Conservation (phyloP, 2,113 vertebrate genomes). For the Thymallus thymallus region DNA sequence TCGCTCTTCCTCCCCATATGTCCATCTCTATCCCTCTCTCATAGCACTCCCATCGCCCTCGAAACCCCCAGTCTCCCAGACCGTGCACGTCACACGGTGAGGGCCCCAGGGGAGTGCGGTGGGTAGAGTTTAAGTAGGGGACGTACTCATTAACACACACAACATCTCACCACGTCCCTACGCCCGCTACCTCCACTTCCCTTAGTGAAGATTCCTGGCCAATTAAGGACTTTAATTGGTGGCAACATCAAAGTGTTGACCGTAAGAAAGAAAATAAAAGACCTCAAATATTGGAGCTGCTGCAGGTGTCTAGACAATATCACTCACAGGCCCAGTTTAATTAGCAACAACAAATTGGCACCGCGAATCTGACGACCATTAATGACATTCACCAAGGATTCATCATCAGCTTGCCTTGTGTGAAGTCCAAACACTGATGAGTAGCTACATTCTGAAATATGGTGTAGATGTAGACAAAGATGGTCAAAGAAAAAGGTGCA, state of each 20-base stretch:
- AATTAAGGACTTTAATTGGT: conserved; percentile 36
- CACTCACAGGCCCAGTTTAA: conserved; percentile 14
- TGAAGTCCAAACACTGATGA: background rate
- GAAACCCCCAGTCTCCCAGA: background rate
- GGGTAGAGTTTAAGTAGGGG: background rate
- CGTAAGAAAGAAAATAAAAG: conserved; percentile 25
- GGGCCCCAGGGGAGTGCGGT: conserved; percentile 3
- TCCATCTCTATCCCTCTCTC: background rate
- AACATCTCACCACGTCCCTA: background rate
- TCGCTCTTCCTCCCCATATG: background rate
- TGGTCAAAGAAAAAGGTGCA: background rate
- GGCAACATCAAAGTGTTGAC: conserved; percentile 37
- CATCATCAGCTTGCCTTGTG: conserved; percentile 1
- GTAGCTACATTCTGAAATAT: background rate
- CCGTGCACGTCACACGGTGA: background rate
- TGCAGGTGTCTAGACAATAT: conserved; percentile 48
- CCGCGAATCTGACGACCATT: conserved; percentile 12
- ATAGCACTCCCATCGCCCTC: background rate
- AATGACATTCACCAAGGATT: conserved; percentile 1
- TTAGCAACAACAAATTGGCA: conserved; percentile 34
- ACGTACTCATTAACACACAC: conserved; percentile 8
- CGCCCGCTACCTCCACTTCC: background rate
- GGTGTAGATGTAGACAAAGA: background rate
- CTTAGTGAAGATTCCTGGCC: conserved; percentile 9
- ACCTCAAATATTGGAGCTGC: conserved; percentile 25